Base-by-base conservation (phyloP, 2,113 vertebrate species). In the Colaptes auratus region DNA sequence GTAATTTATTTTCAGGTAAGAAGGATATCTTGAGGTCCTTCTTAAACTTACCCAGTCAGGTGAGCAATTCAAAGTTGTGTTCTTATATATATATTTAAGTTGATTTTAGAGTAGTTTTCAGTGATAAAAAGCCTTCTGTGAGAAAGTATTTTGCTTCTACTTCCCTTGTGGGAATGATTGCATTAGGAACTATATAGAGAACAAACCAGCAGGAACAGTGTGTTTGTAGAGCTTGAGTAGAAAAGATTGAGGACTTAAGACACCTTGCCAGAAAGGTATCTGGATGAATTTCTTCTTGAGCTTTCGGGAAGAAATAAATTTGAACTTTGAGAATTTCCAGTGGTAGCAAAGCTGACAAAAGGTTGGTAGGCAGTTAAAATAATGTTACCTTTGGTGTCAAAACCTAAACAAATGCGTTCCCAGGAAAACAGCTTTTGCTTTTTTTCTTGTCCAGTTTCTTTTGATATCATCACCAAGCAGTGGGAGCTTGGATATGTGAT, bases 261-360 rank as follows among this genome's bases (percentile, higher is more conserved):
- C 8, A 35, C 58, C 39, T 63, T 3, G 3, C n/a, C 14, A 59
- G 25, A 53, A 50, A 0, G 2, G 76, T 82, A 4, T 17, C 25
- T 76, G 60, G 59, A 27, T 93, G 82, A 76, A 80, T 76, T 88
- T 39, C 60, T 81, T 24, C 46, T 81, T 83, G 30, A 90, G 52
- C 55, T 81, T 92, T 70, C 39, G 28, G 28, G 7, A 52, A 24
- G 15, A 16, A 36, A 36, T n/a, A 64, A 56, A 31, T 5, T 8
- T 9, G 30, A 80, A 24, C 27, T 75, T 84, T 27, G 13, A 65
- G 31, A 35, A 70, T 77, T 71, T 83, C 4, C 6, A 19, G 30
- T 48, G 16, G 27, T 46, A 16, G 60, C 35, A 90, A 16, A 69
- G 30, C 28, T 72, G 67, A 69, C 19, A 83, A 10, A 83, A 25